Percentiles rank a stretch among this genome's conserved stretches.
Evolutionary conservation across 2,113 vertebrate species (phyloP).

Genomic region (Orcinus orca): DNA sequence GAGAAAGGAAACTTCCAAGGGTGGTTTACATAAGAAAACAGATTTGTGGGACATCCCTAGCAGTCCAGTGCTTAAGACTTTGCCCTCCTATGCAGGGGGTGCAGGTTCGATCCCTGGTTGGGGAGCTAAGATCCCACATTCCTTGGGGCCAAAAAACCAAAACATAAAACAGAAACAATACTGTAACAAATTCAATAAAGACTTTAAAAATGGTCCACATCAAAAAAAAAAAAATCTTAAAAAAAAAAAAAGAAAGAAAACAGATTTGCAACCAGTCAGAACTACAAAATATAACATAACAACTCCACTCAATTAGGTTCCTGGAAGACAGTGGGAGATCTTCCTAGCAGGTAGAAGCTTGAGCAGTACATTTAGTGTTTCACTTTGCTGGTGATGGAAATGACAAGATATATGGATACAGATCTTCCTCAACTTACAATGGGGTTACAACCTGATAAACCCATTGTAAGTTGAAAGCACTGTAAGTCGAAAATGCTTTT

Average conservation of each 20-base stretch:
- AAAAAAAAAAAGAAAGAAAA: background rate
- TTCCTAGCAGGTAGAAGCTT: background rate
- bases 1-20: background rate
- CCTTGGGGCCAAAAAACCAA: too few relatives aligned
- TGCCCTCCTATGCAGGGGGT: too few relatives aligned
- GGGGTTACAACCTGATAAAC: background rate
- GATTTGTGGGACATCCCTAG: background rate
- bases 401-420: background rate
- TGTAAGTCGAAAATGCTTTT: background rate
- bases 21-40: background rate
- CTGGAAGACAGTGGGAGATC: background rate
- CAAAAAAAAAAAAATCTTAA: too few relatives aligned
- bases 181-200: too few relatives aligned
- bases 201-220: too few relatives aligned
- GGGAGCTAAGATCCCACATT: too few relatives aligned
- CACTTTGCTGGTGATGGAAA: background rate
- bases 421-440: background rate
- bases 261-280: background rate
- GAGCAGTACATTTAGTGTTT: background rate
- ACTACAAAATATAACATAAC: background rate
- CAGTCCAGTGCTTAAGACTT: too few relatives aligned
- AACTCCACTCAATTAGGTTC: background rate
- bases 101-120: too few relatives aligned
- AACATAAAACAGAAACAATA: too few relatives aligned
- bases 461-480: background rate